A percentile compares a stretch with the other conserved stretches of the same genome.
These are phyloP conservation scores for Brenthis daphne DNA, from an alignment of 2,888 invertebrate genomes.

Conservation along the genomic window DNA sequence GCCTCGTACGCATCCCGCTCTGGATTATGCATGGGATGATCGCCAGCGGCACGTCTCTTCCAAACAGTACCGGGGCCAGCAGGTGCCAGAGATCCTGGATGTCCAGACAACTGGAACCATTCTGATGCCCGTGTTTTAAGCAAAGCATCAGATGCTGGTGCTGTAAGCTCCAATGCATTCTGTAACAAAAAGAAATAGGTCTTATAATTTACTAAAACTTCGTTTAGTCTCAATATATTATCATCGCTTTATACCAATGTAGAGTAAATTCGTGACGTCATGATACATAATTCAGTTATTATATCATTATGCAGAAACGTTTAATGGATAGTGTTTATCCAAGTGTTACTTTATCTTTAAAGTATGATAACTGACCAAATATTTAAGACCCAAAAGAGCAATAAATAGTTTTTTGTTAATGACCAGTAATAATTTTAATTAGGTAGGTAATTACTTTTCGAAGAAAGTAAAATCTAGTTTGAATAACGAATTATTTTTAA, in stretches of 20 bases:
- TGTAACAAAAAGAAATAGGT: slow-evolving; percentile 74
- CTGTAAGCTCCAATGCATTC: slow-evolving; percentile 95
- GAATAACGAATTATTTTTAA: slow-evolving; percentile 5
- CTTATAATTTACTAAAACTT: neutral
- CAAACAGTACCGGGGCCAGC: slow-evolving; percentile 96
- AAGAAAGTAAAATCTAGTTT: slow-evolving; percentile 13
- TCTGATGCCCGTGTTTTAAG: slow-evolving; percentile 86
- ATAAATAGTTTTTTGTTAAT: slow-evolving; percentile 2
- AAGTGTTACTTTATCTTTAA: neutral
- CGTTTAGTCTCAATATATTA: neutral
- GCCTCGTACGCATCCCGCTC: slow-evolving; percentile 91
- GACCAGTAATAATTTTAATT: slow-evolving; percentile 9
- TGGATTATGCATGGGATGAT: slow-evolving; percentile 87
- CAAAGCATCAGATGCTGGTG: slow-evolving; percentile 93
- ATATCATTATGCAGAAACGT: neutral
- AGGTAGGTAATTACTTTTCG: slow-evolving; percentile 10
- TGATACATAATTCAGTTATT: neutral
- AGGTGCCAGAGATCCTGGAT: slow-evolving; percentile 95
- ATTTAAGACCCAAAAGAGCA: slow-evolving; percentile 7
- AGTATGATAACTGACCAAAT: neutral
- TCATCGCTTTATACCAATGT: too few relatives aligned
- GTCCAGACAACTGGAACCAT: slow-evolving; percentile 97
- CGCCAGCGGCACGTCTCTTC: slow-evolving; percentile 90
- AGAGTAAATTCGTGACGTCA: neutral
- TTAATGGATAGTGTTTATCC: neutral